A percentile compares a stretch with the other conserved stretches of the same genome.
phyloP scores from a whole-genome alignment of 2,888 invertebrate species.

The Pandemis heparana region DNA sequence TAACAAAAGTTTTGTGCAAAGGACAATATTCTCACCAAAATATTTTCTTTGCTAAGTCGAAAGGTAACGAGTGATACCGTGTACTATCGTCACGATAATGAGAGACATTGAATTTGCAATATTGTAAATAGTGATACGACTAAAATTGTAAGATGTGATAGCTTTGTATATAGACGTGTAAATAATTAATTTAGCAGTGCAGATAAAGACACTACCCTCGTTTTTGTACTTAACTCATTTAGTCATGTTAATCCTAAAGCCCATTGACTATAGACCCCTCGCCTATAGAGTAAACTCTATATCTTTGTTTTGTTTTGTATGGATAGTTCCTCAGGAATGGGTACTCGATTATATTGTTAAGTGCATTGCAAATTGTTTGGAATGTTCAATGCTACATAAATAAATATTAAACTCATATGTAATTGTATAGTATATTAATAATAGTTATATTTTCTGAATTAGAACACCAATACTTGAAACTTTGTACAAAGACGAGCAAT shows the following conservation, averaged over 20 bases:
- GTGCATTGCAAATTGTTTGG: conserved; percentile 69
- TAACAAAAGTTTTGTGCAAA: conserved; percentile 81
- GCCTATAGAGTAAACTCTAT: conserved; percentile 57
- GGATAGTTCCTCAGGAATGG: conserved; percentile 72
- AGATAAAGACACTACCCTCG: conserved; percentile 74
- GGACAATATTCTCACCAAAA: conserved; percentile 70
- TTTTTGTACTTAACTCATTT: conserved; percentile 81
- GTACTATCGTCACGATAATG: conserved; percentile 67
- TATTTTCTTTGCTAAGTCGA: conserved; percentile 70
- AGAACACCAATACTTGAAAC: conserved; percentile 84
- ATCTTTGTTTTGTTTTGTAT: conserved; percentile 64
- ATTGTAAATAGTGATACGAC: conserved; percentile 83
- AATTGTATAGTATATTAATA: conserved; percentile 71
- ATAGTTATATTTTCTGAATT: conserved; percentile 75
- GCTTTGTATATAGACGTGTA: conserved; percentile 83
- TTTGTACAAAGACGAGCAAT: conserved; percentile 86
- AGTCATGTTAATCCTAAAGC: conserved; percentile 60
- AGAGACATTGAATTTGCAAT: conserved; percentile 76
- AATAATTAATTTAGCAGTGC: conserved; percentile 71
- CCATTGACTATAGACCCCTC: conserved; percentile 55
- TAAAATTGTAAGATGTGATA: conserved; percentile 84
- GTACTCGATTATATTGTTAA: conserved; percentile 64
- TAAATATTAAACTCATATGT: conserved; percentile 65
- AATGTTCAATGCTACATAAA: conserved; percentile 60
- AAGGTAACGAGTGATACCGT: conserved; percentile 57